These are phyloP conservation scores for Cathartes aura DNA, from an alignment of 2,113 vertebrate genomes.

Conservation along the genomic window DNA sequence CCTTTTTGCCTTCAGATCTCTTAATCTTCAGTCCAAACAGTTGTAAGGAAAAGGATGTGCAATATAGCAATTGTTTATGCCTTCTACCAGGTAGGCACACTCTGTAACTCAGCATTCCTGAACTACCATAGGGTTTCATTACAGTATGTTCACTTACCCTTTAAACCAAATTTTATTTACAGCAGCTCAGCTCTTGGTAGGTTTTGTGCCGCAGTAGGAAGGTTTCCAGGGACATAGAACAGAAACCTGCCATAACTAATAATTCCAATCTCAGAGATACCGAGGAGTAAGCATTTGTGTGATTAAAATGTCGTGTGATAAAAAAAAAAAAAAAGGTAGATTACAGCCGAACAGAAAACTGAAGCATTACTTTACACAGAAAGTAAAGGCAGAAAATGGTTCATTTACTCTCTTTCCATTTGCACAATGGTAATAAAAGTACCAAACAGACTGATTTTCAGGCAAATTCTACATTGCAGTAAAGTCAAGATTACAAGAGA, in stretches of 20 bases:
- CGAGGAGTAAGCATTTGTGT: not conserved
- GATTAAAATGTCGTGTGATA: too few relatives aligned
- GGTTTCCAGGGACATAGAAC: not conserved
- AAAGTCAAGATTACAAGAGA: slow-evolving; percentile 70
- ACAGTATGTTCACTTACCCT: not conserved
- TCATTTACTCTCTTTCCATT: slow-evolving; percentile 78
- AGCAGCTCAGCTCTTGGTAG: not conserved
- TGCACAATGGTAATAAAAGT: slow-evolving; percentile 77
- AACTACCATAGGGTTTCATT: not conserved
- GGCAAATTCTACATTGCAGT: slow-evolving; percentile 63
- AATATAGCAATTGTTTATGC: not conserved
- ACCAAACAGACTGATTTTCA: slow-evolving; percentile 78
- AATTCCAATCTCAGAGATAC: slow-evolving; percentile 31
- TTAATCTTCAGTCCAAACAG: not conserved
- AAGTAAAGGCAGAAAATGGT: slow-evolving; percentile 74
- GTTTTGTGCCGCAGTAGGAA: not conserved
- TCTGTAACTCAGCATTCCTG: not conserved
- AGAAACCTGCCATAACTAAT: slow-evolving; percentile 42
- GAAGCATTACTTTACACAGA: slow-evolving; percentile 68
- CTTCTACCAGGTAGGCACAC: not conserved
- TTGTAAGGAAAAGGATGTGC: not conserved
- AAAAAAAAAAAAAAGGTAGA: not conserved
- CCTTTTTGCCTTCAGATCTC: not conserved
- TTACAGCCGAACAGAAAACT: slow-evolving; percentile 63
- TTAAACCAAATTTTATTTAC: slow-evolving; percentile 32